Base-by-base conservation (phyloP, 2,888 invertebrate species). In the Willowsia nigromaculata region DNA sequence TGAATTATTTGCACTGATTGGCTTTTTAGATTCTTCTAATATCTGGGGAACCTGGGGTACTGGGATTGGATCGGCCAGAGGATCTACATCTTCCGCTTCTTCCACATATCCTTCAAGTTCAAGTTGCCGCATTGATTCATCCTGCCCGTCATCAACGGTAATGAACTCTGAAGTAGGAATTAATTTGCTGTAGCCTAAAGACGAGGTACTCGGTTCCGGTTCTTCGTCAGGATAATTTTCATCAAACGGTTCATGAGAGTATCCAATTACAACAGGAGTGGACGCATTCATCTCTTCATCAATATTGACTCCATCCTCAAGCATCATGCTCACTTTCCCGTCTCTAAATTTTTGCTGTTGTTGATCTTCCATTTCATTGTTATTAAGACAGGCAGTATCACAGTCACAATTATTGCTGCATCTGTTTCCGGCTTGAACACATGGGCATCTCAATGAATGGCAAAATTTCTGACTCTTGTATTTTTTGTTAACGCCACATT, bases 381-480 rank as follows among this genome's bases (percentile, higher is more conserved):
- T 85, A 22, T 89, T 89, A 0, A 89, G 40, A 50, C 89, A 89
- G 7, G 33, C 18, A 6, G 33, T 37, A 1, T 68, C 40, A 37
- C 85, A 85, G 11, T 85, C 33, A n/a, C 89, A 89, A 3, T 37
- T 33, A 30, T 71, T 80, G 9, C 40, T 40, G 30, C 89, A 89
- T 56, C 53, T 40, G 6, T 18, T 27, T 2, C 71, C 71, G 11
- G 47, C 50, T 15, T 53, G 50, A 47, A 81, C 18, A 43, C 89
- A 89, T 13, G 81, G 81, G 33, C 89, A 89, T 74, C 33, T 84
- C 27, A 6, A 5, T 18, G 22, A 59, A n/a, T 80, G 80, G 47
- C 89, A 89, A 6, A 89, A 80, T 27, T 85, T 89, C 62, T 89
- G 85, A 7, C 76, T 33, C 30, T 68, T 62, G 30, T 89, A 89